Evolutionary conservation across 2,113 vertebrate genomes (phyloP).

Genomic region (Psittacula cyanocephala): DNA sequence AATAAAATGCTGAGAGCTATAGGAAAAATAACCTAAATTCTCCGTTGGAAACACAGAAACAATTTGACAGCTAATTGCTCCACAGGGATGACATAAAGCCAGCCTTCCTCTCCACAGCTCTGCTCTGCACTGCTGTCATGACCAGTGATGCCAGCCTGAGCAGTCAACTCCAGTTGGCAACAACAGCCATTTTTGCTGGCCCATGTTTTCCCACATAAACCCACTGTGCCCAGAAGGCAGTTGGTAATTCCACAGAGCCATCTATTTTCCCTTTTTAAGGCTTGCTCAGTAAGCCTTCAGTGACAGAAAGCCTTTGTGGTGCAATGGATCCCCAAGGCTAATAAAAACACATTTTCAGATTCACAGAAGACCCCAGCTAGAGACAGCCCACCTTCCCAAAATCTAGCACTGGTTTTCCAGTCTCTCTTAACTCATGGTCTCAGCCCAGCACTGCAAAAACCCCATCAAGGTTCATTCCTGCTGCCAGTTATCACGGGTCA

Average conservation of each 20-base stretch:
- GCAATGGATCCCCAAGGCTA: neutral
- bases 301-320: accelerated
- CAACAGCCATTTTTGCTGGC: neutral
- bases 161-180: neutral
- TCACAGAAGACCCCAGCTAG: neutral
- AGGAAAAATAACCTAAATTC: neutral
- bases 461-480: accelerated
- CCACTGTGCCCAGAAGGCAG: neutral
- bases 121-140: neutral
- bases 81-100: neutral
- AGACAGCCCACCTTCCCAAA: neutral
- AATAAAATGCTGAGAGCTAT: neutral
- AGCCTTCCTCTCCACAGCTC: neutral
- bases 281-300: neutral
- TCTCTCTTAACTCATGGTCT: neutral
- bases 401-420: neutral
- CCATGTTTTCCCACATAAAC: neutral
- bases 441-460: neutral
- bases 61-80: neutral
- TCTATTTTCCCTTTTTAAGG: neutral
- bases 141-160: neutral
- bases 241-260: neutral
- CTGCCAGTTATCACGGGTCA: neutral
- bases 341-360: neutral
- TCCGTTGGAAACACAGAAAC: neutral